Evolutionary conservation across 2,888 invertebrate genomes (phyloP).

Genomic region (Gari tellinella): DNA sequence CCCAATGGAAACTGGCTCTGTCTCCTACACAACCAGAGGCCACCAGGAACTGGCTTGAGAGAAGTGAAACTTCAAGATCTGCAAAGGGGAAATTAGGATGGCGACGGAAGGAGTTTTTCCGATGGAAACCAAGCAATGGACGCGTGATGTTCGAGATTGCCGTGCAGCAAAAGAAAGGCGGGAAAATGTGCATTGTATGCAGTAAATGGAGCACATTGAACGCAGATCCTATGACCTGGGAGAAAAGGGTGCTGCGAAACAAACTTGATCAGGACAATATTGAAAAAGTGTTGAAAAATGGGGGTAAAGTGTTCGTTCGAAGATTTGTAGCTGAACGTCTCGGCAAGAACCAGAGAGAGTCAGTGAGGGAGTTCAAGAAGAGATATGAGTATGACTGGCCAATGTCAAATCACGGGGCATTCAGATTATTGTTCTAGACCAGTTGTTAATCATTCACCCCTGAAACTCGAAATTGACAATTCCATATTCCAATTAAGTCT

Average conservation of each 20-base stretch:
- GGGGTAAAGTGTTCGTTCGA: constrained; percentile 64
- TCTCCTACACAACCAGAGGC: constrained; percentile 9
- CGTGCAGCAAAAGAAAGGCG: constrained; percentile 58
- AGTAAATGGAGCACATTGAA: constrained; percentile 35
- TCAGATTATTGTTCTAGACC: too few species aligned
- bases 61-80: background rate
- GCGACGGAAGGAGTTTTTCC: constrained; percentile 23
- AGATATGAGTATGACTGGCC: constrained; percentile 41
- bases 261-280: constrained; percentile 33
- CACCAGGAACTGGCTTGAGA: constrained; percentile 12
- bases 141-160: constrained; percentile 64
- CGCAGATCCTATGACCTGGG: constrained; percentile 31
- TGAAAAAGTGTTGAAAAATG: constrained; percentile 44
- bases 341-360: constrained; percentile 31
- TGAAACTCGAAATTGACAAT: too few species aligned
- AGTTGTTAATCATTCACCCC: too few species aligned
- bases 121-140: constrained; percentile 15
- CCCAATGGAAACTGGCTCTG: constrained; percentile 66
- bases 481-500: too few species aligned
- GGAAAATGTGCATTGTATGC: constrained; percentile 62
- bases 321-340: constrained; percentile 49
- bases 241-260: constrained; percentile 33
- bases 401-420: too few species aligned
- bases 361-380: constrained; percentile 22
- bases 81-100: constrained; percentile 13